These are phyloP conservation scores for Melipona quadrifasciata DNA, from an alignment of 1,140 invertebrate genomes.

Conservation along the genomic window DNA sequence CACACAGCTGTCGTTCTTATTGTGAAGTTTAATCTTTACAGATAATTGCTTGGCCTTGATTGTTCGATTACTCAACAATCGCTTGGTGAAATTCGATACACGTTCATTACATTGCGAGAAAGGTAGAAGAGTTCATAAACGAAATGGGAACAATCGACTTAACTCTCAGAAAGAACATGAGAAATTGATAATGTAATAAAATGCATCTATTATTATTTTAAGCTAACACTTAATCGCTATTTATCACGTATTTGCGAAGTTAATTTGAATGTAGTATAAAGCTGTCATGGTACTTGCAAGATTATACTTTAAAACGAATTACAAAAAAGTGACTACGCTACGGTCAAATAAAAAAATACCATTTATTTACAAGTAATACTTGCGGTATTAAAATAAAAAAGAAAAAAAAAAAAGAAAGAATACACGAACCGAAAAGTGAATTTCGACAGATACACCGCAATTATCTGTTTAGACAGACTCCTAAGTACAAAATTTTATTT, in stretches of 20 bases:
- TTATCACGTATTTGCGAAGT: background rate
- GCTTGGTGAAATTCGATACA: background rate
- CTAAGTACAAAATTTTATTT: conserved; percentile 51
- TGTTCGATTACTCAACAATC: background rate
- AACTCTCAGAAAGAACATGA: background rate
- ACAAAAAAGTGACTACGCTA: background rate
- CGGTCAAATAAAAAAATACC: background rate
- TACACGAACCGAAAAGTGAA: background rate
- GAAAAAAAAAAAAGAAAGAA: background rate
- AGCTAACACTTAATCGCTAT: conserved; percentile 1
- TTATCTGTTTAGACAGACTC: conserved; percentile 71
- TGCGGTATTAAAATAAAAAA: no score
- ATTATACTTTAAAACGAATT: background rate
- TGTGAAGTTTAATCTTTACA: conserved; percentile 69
- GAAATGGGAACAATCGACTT: background rate
- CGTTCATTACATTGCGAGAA: background rate
- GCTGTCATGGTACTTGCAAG: background rate
- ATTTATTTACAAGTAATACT: background rate
- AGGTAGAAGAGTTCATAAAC: background rate
- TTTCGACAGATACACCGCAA: conserved; percentile 38
- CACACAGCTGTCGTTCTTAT: conserved; percentile 47
- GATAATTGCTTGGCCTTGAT: conserved; percentile 63
- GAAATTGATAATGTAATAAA: background rate
- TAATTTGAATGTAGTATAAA: background rate
- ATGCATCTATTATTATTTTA: background rate